These are phyloP conservation scores for Zingel zingel DNA, from an alignment of 2,113 vertebrate genomes.

Conservation along the genomic window DNA sequence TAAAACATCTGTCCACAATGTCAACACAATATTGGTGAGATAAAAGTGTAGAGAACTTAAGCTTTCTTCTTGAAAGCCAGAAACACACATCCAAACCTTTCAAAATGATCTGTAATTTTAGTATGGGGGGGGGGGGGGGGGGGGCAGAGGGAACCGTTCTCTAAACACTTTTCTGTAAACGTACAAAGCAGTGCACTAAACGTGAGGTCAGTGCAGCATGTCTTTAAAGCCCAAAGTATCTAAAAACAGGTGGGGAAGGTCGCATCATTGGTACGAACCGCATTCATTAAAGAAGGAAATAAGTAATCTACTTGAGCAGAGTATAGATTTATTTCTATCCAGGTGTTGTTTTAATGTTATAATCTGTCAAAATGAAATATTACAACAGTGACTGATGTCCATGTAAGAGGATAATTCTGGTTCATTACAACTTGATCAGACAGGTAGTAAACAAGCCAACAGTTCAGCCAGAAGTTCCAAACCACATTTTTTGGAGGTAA, in stretches of 20 bases:
- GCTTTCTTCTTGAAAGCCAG: conserved; percentile 25
- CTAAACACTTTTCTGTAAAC: neutral
- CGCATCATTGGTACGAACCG: neutral
- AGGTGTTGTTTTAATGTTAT: neutral
- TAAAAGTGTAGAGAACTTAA: conserved; percentile 31
- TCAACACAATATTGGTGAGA: conserved; percentile 49
- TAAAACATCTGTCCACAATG: conserved; percentile 63
- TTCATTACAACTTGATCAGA: neutral
- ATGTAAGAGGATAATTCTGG: neutral
- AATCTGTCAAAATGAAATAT: neutral
- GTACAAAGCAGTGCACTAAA: neutral
- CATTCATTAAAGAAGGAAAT: neutral
- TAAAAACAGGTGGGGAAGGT: neutral
- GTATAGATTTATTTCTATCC: conserved; percentile 3
- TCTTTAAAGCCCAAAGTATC: neutral
- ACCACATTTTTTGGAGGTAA: neutral
- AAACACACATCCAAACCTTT: conserved; percentile 22
- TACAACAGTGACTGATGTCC: neutral
- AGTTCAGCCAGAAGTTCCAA: neutral
- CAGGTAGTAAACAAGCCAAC: neutral
- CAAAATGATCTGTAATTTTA: conserved; percentile 15
- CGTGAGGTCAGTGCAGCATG: neutral
- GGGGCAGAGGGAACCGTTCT: neutral
- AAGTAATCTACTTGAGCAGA: neutral
- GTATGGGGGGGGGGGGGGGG: neutral